Evolutionary conservation across 2,113 vertebrate genomes (phyloP), one percentile per base, ranked within the genome.

Genomic region (Madoqua kirkii): DNA sequence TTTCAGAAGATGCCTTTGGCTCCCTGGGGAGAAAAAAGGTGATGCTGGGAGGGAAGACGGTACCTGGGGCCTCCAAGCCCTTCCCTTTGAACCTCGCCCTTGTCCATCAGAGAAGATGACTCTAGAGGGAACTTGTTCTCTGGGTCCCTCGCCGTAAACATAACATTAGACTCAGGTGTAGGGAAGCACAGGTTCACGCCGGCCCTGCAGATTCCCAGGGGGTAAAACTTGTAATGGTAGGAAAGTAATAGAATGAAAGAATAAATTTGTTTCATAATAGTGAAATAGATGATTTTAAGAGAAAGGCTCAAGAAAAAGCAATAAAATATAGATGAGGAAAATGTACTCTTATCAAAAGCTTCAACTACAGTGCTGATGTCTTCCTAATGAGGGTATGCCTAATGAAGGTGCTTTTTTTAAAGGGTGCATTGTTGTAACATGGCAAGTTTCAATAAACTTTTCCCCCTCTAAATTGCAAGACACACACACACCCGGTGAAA

Each of bases 391-490:
- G 52, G 74, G 40, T 6, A 11, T 8, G 50, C 45, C 0, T 14
- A 8, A 25, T 0, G 36, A 67, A 91, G 88, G 57, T 4, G 0
- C 4, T 40, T 93, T 59, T 23, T 82, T 89, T 79, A 5, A 31
- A 87, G 92, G 40, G 60, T 50, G 27, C 52, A 0, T 62, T 94
- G 85, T 67, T 59, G 67, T 43, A 81, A 90, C 25, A 13, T 2
- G 52, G 31, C 57, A 60, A 55, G 93, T 95, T 90, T 93, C 64
- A 93, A 71, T 92, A 87, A 95, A 95, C 67, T 84, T 94, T 89
- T 33, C 1, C 89, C 89, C 36, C 36, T 96, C 62, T 64, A 93
- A 62, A 97, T 13, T 36, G 33, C 67, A 87, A 55, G 31, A 59
- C 40, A 52, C 27, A 84, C 33, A 40, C 31, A 76, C 84, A 54